Evolutionary conservation across 2,888 invertebrate species (phyloP).

Genomic region (Rotaria sp.): DNA sequence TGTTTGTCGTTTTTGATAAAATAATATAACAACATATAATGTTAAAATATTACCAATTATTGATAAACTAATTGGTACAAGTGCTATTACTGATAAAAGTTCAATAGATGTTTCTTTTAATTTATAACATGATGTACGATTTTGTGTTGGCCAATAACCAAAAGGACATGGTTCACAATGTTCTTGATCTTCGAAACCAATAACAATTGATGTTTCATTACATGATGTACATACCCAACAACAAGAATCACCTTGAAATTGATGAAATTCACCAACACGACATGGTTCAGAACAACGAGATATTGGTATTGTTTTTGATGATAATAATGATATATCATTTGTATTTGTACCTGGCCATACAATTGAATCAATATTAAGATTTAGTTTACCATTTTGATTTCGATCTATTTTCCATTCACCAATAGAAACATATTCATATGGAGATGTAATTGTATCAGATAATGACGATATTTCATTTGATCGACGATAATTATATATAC

Average conservation of each 20-base stretch:
- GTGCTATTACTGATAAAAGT: conserved; percentile 65
- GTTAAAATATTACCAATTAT: background rate
- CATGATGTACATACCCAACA: conserved; percentile 69
- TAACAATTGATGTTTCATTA: conserved; percentile 59
- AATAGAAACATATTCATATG: conserved; percentile 25
- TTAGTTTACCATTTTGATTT: background rate
- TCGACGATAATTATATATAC: conserved; percentile 27
- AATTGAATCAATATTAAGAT: background rate
- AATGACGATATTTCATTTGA: background rate
- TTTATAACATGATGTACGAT: conserved; percentile 59
- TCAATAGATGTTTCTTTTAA: conserved; percentile 62
- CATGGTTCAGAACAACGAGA: conserved; percentile 65
- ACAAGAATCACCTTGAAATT: conserved; percentile 57
- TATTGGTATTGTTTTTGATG: conserved; percentile 56
- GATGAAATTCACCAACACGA: conserved; percentile 60
- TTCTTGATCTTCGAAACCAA: background rate
- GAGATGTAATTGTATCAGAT: background rate
- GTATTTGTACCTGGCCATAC: conserved; percentile 45
- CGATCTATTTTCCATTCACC: conserved; percentile 29
- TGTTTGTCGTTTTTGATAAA: conserved; percentile 44
- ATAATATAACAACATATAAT: background rate
- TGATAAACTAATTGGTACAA: conserved; percentile 56
- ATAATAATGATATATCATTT: background rate
- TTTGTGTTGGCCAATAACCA: conserved; percentile 63
- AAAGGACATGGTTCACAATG: conserved; percentile 57